Base-by-base conservation (phyloP, 2,797 vertebrate species). In the Paratrypauchen microcephalus region DNA sequence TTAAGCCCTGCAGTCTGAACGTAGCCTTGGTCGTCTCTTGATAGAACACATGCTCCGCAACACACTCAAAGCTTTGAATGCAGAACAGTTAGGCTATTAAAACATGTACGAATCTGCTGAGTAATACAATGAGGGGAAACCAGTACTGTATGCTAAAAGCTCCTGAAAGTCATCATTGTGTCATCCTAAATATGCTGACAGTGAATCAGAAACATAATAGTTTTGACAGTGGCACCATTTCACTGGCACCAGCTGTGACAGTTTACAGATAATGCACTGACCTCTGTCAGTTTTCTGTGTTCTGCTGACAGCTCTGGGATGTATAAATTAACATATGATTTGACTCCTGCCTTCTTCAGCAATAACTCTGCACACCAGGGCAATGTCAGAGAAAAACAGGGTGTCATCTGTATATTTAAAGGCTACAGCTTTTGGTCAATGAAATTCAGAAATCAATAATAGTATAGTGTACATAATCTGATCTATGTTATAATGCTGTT, bases 301-400 rank as follows among this genome's bases (percentile, higher is more conserved):
- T 47, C 23, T 26, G 41, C 23, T 26, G 61, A 64, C 61, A 64
- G 23, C 39, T 47, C 23, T 26, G 13, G 24, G 41, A 47, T 47
- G 39, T 47, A 64, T 64, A 26, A 64, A 64, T 48, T 64, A 47
- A 47, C 61, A 64, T 64, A 63, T 45, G 13, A 47, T 64, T 48
- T 64, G 19, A 41, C 61, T 26, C 23, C 23, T 15, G n/a, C 61
- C 21, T 26, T 11, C 60, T 63, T 26, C 39, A 64, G 61, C 21
- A 64, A 64, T 48, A 64, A 24, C n/a, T 64, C 21, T 55, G 52
- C 21, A 47, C 61, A 18, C 21, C 15, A 15, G 11, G 21, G 16
- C 41, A 47, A 47, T 26, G 15, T 64, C 23, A 41, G 39, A 30
- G 60, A 41, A 41, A 60, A 62, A 0, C 12, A 18, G 9, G 61